Conservation (phyloP, 2,797 vertebrate species). For the Neosalanx taihuensis region DNA sequence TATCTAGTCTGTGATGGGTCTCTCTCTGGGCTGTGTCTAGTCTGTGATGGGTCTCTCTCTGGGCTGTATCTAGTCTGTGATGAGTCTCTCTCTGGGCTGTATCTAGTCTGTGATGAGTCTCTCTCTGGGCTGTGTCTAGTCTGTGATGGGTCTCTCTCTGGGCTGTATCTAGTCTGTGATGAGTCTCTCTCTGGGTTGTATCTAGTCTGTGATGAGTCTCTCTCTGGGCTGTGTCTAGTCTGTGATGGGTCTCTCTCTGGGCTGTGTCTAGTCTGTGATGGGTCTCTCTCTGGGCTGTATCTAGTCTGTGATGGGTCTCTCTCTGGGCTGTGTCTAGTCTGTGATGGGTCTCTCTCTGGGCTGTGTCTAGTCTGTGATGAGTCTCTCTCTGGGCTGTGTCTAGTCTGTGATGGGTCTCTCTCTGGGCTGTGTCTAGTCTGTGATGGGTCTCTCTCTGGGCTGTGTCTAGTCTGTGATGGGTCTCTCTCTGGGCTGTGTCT, state of each 20-base stretch:
- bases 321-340: not conserved
- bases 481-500: not conserved
- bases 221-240: not conserved
- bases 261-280: too few relatives aligned
- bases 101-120: too few relatives aligned
- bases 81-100: not conserved
- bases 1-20: not conserved
- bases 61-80: not conserved
- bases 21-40: not conserved
- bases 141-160: not conserved
- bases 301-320: not conserved
- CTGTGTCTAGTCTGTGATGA: too few relatives aligned
- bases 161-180: too few relatives aligned
- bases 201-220: not conserved
- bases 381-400: too few relatives aligned
- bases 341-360: too few relatives aligned
- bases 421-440: not conserved
- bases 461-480: too few relatives aligned
- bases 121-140: too few relatives aligned
- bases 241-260: not conserved
- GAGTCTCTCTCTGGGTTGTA: constrained; percentile 70
- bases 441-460: too few relatives aligned
- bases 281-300: not conserved
- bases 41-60: not conserved
- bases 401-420: not conserved